These are phyloP conservation scores for Himalopsyche japonica DNA, from an alignment of 2,888 invertebrate species.

Conservation along the genomic window DNA sequence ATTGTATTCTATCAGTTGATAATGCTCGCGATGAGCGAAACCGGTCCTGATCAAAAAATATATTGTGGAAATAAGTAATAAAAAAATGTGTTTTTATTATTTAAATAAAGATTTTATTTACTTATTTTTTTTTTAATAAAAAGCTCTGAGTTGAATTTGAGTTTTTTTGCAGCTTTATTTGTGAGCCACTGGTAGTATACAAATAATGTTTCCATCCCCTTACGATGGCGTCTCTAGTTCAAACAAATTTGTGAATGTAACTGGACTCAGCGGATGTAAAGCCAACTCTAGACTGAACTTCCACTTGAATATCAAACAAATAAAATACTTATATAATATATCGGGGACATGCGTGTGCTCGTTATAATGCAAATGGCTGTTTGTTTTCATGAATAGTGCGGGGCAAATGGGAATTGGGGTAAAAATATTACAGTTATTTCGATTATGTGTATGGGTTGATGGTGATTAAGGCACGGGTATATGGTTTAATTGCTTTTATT, in stretches of 20 bases:
- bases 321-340: constrained; percentile 14
- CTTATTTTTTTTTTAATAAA: no score
- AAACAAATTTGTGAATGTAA: constrained; percentile 17
- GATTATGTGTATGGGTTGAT: background rate
- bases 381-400: constrained; percentile 12
- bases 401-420: background rate
- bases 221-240: background rate
- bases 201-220: background rate
- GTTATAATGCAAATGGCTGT: constrained; percentile 28
- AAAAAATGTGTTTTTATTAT: no score
- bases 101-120: no score
- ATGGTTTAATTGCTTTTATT: background rate
- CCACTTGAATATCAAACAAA: constrained; percentile 8
- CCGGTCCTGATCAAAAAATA: no score
- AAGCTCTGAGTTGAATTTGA: no score
- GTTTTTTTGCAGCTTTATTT: background rate
- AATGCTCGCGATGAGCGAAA: no score
- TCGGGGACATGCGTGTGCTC: background rate
- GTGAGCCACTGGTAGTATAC: background rate
- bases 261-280: constrained; percentile 17
- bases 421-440: background rate
- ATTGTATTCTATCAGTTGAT: no score
- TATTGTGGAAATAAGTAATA: no score
- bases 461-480: background rate
- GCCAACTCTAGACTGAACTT: constrained; percentile 7